Percentiles rank a stretch among this genome's conserved stretches.
Evolutionary conservation across 2,888 invertebrate species (phyloP).

Genomic region (Cantharis nigra): DNA sequence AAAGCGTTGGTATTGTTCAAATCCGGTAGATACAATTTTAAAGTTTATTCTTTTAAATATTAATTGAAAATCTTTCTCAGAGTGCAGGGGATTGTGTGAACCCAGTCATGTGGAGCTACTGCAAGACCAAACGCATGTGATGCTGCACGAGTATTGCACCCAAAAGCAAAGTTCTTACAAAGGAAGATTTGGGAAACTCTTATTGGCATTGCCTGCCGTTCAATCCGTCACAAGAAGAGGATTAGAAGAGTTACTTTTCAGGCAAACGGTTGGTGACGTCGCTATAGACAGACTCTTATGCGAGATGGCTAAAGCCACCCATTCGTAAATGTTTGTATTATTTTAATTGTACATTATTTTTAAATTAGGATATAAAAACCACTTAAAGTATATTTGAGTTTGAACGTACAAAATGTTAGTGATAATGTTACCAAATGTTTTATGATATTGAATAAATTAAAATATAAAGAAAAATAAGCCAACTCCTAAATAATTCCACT

Average conservation of each 20-base stretch:
- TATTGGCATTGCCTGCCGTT: conserved; percentile 73
- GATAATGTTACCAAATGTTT: not conserved
- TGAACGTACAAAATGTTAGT: not conserved
- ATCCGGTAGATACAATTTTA: conserved; percentile 63
- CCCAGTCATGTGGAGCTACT: conserved; percentile 65
- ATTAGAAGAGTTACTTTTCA: conserved; percentile 74
- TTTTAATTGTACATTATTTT: not conserved
- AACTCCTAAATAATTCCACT: too few relatives aligned
- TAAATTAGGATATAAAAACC: not conserved
- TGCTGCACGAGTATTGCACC: conserved; percentile 73
- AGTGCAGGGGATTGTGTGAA: conserved; percentile 66
- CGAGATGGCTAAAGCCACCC: conserved; percentile 62
- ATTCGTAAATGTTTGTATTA: conserved; percentile 25
- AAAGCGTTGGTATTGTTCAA: conserved; percentile 82
- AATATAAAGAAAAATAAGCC: not conserved
- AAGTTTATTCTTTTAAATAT: not conserved
- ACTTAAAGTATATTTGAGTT: not conserved
- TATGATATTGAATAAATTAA: not conserved
- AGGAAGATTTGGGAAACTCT: conserved; percentile 72
- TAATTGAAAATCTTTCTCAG: conserved; percentile 51
- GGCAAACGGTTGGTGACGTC: conserved; percentile 75
- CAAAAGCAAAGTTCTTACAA: conserved; percentile 51
- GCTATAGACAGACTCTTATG: conserved; percentile 71
- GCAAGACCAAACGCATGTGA: conserved; percentile 81
- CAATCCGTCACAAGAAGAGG: conserved; percentile 51